Conservation (phyloP, 1,140 invertebrate species). For the Drosophila ohnishii region DNA sequence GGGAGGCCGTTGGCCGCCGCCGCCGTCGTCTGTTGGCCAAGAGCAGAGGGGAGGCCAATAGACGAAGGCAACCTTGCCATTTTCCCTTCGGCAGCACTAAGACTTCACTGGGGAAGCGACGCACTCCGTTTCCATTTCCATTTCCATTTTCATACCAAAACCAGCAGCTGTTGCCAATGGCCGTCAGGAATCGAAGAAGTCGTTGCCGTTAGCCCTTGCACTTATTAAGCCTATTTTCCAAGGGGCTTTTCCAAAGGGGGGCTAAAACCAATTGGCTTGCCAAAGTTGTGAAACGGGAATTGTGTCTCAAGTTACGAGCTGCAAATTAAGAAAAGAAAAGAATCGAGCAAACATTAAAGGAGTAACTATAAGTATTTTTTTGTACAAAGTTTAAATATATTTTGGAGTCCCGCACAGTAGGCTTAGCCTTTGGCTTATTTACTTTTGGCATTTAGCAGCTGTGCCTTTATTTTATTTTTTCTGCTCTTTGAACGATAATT, state of each 20-base stretch:
- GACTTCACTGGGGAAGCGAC: conserved; percentile 55
- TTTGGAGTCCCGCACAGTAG: neutral
- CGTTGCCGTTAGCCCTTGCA: conserved; percentile 11
- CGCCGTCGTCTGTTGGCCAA: conserved; percentile 3
- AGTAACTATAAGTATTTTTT: neutral
- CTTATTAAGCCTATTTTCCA: conserved; percentile 45
- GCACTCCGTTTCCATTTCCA: conserved; percentile 4
- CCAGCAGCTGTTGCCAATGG: conserved; percentile 40
- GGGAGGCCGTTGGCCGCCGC: conserved; percentile 1
- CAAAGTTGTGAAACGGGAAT: neutral
- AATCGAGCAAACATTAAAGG: neutral
- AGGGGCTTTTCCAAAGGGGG: neutral
- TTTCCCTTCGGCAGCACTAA: conserved; percentile 57
- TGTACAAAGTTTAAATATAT: neutral
- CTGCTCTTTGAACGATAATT: conserved; percentile 64
- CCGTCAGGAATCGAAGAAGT: conserved; percentile 37
- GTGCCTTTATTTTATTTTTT: neutral
- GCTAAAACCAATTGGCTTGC: neutral
- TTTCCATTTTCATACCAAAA: neutral
- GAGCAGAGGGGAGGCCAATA: conserved; percentile 35
- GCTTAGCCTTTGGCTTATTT: conserved; percentile 20
- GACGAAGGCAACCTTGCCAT: conserved; percentile 1
- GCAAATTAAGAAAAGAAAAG: neutral
- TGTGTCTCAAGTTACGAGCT: conserved; percentile 14
- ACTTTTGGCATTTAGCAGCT: conserved; percentile 15